Evolutionary conservation across 2,888 invertebrate genomes (phyloP).

Genomic region (Parnassius smintheus): DNA sequence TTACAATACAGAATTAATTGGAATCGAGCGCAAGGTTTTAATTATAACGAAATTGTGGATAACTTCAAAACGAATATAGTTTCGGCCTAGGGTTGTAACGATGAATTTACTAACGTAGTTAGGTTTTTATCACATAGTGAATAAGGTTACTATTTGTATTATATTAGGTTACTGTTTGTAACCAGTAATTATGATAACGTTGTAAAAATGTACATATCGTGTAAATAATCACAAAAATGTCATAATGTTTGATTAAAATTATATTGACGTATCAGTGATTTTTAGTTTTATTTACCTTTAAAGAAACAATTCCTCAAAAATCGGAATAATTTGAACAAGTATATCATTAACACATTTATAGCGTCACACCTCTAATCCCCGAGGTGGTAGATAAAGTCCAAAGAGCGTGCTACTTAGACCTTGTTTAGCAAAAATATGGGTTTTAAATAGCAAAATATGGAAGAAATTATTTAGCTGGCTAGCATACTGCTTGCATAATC

Average conservation of each 20-base stretch:
- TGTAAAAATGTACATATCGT: slow-evolving; percentile 79
- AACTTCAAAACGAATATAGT: slow-evolving; percentile 38
- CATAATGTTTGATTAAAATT: slow-evolving; percentile 48
- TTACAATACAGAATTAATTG: slow-evolving; percentile 27
- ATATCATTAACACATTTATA: no score
- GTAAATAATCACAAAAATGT: slow-evolving; percentile 72
- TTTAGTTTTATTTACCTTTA: no score
- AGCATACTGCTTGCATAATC: no score
- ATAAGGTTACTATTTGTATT: slow-evolving; percentile 63
- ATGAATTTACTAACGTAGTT: slow-evolving; percentile 75
- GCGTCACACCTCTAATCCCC: no score
- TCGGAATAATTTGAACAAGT: no score
- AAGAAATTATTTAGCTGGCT: no score
- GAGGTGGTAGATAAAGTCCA: no score
- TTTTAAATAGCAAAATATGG: no score
- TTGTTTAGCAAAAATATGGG: no score
- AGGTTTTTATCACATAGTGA: slow-evolving; percentile 67
- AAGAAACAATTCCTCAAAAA: no score
- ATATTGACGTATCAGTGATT: background rate
- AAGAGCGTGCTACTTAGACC: no score
- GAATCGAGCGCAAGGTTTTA: slow-evolving; percentile 35
- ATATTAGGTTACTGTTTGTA: slow-evolving; percentile 63
- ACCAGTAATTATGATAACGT: slow-evolving; percentile 46
- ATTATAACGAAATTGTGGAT: slow-evolving; percentile 33
- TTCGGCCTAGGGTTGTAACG: slow-evolving; percentile 68